phyloP scores from a whole-genome alignment of 2,888 invertebrate species.

The Hemicrepidius hirtus region DNA sequence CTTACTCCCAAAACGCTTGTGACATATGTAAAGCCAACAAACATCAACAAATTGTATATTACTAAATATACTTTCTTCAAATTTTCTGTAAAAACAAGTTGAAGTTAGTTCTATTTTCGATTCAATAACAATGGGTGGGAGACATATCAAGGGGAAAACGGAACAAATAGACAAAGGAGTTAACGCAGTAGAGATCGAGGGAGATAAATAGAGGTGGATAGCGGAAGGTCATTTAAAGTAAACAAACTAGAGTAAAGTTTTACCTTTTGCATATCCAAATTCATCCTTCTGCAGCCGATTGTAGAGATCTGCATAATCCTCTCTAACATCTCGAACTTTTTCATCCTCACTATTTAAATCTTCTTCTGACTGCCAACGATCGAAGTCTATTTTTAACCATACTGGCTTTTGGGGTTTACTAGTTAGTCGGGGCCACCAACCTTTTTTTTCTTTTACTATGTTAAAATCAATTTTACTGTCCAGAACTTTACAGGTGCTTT shows the following conservation, averaged over 20 bases:
- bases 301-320: constrained; percentile 86
- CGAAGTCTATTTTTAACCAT: constrained; percentile 96
- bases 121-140: no score
- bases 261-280: constrained; percentile 85
- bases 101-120: constrained; percentile 6
- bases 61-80: constrained; percentile 89
- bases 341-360: constrained; percentile 75
- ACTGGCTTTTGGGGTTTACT: constrained; percentile 88
- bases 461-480: constrained; percentile 87
- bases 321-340: constrained; percentile 80
- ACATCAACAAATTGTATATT: constrained; percentile 93
- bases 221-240: no score
- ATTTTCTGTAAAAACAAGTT: constrained; percentile 77
- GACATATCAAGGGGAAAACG: no score
- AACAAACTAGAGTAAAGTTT: neutral
- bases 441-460: constrained; percentile 79
- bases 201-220: no score
- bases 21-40: constrained; percentile 88
- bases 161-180: no score
- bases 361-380: constrained; percentile 90
- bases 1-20: constrained; percentile 83
- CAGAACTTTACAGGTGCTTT: constrained; percentile 77
- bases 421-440: constrained; percentile 91
- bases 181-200: no score
- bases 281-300: constrained; percentile 84